Evolutionary conservation across 1,140 invertebrate genomes (phyloP), one percentile per base, ranked within the genome.

Genomic region (Aculops lycopersici): DNA sequence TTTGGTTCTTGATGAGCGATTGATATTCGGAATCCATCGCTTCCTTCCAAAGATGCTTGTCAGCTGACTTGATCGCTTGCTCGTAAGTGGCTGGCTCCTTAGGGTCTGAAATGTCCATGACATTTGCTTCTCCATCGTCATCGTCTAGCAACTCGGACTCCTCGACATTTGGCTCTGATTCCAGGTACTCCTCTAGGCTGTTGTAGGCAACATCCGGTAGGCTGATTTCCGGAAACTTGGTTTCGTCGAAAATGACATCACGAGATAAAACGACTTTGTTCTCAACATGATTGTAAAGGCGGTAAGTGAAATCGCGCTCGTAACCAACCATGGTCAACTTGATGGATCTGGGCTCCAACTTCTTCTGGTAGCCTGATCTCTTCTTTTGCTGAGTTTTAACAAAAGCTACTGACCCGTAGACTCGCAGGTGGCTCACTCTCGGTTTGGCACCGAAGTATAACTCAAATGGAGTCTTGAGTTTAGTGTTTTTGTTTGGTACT

Each of bases 21-120:
- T 49, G 20, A 4, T 57, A 46, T 47, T 61, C 55, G 18, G 48
- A 50, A 5, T 54, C 19, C 41, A 58, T 56, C n/a, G 56, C 59
- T 41, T 43, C 36, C 41, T 48, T 44, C 56, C 59, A 58, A 17
- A 47, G 21, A 15, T 46, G 41, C 14, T 19, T 12, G 18, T 58
- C 49, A 35, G 24, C 17, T 39, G 21, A 43, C 35, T 31, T 40
- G n/a, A 56, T 21, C 17, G 58, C 53, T 45, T 58, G 52, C 17
- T 49, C 31, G 12, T 46, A 41, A 35, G 41, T 35, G 8, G 39
- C 40, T 15, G 52, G 45, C 21, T 50, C 48, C n/a, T n/a, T n/a
- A n/a, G n/a, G n/a, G 31, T 19, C n/a, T n/a, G n/a, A n/a, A n/a
- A n/a, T n/a, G n/a, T n/a, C n/a, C n/a, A n/a, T n/a, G n/a, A n/a